phyloP scores from a whole-genome alignment of 2,888 invertebrate genomes.

The Nomada fabriciana region DNA sequence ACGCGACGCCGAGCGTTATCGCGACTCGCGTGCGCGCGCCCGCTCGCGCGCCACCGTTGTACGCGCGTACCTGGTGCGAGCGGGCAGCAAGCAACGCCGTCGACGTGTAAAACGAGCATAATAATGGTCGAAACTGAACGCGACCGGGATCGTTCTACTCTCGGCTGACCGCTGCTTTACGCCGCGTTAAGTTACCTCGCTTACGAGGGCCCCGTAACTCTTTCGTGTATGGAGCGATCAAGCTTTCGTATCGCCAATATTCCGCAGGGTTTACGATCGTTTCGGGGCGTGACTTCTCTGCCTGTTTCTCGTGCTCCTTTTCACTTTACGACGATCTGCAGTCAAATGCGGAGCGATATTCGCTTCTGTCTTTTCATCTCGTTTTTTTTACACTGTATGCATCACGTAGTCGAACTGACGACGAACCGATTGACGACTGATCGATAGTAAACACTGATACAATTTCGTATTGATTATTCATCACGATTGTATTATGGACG shows the following conservation, averaged over 20 bases:
- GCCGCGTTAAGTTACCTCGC: slow-evolving; percentile 39
- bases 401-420: not conserved
- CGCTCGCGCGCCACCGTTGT: not conserved
- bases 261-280: slow-evolving; percentile 42
- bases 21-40: slow-evolving; percentile 45
- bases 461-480: not conserved
- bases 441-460: no score
- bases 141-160: slow-evolving; percentile 20
- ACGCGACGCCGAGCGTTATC: slow-evolving; percentile 62
- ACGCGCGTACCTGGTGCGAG: not conserved
- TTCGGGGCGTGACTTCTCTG: slow-evolving; percentile 54
- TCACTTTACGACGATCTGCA: not conserved
- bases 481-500: not conserved
- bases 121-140: slow-evolving; percentile 57
- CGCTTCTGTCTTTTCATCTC: no score
- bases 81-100: slow-evolving; percentile 12
- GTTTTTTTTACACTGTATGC: not conserved
- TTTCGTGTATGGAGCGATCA: slow-evolving; percentile 41
- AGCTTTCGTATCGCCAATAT: slow-evolving; percentile 35
- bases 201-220: slow-evolving; percentile 47
- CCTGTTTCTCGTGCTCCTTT: not conserved
- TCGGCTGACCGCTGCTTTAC: slow-evolving; percentile 31
- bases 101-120: slow-evolving; percentile 47
- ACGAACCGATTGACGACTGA: no score
- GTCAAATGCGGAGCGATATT: not conserved